These are phyloP conservation scores for Rosalia funebris DNA, from an alignment of 2,888 invertebrate genomes.

Conservation along the genomic window DNA sequence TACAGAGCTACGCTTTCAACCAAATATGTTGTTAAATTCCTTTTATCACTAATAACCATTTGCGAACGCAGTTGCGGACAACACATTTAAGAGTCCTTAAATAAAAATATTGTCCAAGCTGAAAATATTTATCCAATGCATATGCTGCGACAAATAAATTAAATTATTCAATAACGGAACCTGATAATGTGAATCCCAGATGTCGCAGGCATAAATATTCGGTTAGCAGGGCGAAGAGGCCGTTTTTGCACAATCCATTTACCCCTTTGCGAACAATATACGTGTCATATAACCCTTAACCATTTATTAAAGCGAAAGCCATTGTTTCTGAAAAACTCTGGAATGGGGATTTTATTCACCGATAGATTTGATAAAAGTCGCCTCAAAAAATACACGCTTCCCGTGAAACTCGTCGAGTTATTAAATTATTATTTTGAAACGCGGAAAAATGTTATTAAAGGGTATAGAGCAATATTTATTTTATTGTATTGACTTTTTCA, in stretches of 20 bases:
- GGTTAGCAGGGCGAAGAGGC: constrained; percentile 38
- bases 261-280: constrained; percentile 52
- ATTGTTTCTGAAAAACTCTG: constrained; percentile 41
- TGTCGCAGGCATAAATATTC: constrained; percentile 52
- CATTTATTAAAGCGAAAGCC: constrained; percentile 50
- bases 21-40: constrained; percentile 46
- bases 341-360: constrained; percentile 15
- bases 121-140: constrained; percentile 16
- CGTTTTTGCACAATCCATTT: constrained; percentile 50
- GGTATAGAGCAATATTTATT: neutral
- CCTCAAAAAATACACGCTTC: neutral
- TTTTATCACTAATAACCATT: constrained; percentile 42
- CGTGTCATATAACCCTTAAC: constrained; percentile 50
- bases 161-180: constrained; percentile 40
- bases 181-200: constrained; percentile 47
- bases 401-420: neutral
- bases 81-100: constrained; percentile 34
- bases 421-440: neutral
- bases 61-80: constrained; percentile 43
- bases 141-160: constrained; percentile 36
- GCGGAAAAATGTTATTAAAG: neutral
- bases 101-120: constrained; percentile 8
- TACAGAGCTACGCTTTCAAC: constrained; percentile 44
- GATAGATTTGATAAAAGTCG: constrained; percentile 11
- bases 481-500: neutral